Evolutionary conservation across 1,140 invertebrate species (phyloP), one percentile per base, ranked within the genome.

Genomic region (Oryzaephilus surinamensis): DNA sequence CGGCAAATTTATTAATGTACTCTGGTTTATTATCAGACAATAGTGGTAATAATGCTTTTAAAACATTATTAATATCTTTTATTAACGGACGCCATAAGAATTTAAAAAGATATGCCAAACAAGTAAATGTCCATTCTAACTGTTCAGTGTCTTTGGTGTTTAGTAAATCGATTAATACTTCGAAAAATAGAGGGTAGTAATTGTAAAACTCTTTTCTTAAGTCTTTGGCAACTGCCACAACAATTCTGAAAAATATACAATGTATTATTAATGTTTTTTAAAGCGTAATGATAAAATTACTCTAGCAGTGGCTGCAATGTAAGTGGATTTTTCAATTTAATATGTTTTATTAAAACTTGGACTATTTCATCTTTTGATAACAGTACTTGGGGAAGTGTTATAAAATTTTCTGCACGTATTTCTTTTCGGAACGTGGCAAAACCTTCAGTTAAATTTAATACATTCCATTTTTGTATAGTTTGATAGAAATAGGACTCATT

Each of bases 1-100:
- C 84, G n/a, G 89, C 88, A 74, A 95, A 95, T 58, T 81, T 81
- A 45, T 81, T 80, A n/a, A 95, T 78, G 55, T 92, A 89, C 33
- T 74, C 69, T 35, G 83, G 84, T 45, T 76, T 70, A 3, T 67
- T 64, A 29, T 79, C 75, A 43, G 75, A 76, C 4, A 94, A 56
- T 1, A 94, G 57, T 1, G 85, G 84, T 13, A 86, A 61, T 23
- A 91, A 74, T 23, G 77, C 66, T 30, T 77, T 75, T 41, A 90
- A 77, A 0, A 91, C 74, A 17, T 70, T 69, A 23, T 75, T 67
- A 27, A 93, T 74, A 59, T 94, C 80, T 55, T 78, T 81, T 2
- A 91, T 73, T 31, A 95, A 66, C 55, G 77, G 81, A 11, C 81
- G 69, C 73, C 86, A 88, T 8, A 94, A 63, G 37, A 81, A 79